These are phyloP conservation scores for Cyprinus carpio DNA, from an alignment of 2,113 vertebrate genomes.

Conservation along the genomic window DNA sequence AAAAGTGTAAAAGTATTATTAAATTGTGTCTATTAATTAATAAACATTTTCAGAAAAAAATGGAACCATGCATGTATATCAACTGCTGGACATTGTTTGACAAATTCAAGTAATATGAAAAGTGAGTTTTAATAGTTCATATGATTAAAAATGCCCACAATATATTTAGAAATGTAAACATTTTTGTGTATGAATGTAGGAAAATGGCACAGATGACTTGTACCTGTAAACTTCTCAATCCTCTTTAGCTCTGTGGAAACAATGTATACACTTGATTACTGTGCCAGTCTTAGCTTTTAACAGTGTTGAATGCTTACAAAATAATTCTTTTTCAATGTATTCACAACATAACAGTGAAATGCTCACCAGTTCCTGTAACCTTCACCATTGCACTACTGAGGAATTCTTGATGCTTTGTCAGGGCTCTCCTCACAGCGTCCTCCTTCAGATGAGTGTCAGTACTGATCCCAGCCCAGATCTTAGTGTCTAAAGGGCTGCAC, in stretches of 20 bases:
- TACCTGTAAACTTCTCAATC: constrained; percentile 46
- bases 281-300: not conserved
- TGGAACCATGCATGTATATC: not conserved
- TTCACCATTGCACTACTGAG: constrained; percentile 16
- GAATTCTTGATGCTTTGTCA: constrained; percentile 31
- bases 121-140: not conserved
- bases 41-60: too few species aligned
- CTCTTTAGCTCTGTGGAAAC: constrained; percentile 39
- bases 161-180: not conserved
- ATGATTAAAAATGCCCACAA: not conserved
- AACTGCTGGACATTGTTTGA: not conserved
- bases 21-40: too few species aligned
- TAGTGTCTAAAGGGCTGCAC: constrained; percentile 1
- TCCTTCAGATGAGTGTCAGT: constrained; percentile 27
- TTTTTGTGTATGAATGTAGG: not conserved
- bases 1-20: too few species aligned
- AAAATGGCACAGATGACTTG: not conserved
- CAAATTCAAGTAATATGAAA: not conserved
- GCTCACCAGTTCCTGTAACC: constrained; percentile 40
- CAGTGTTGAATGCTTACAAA: not conserved
- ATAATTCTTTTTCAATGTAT: not conserved
- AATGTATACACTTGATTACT: not conserved
- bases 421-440: constrained; percentile 14
- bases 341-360: not conserved
- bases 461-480: constrained; percentile 34